Conservation (phyloP, 2,888 invertebrate genomes). For the Drosophila suboccidentalis region DNA sequence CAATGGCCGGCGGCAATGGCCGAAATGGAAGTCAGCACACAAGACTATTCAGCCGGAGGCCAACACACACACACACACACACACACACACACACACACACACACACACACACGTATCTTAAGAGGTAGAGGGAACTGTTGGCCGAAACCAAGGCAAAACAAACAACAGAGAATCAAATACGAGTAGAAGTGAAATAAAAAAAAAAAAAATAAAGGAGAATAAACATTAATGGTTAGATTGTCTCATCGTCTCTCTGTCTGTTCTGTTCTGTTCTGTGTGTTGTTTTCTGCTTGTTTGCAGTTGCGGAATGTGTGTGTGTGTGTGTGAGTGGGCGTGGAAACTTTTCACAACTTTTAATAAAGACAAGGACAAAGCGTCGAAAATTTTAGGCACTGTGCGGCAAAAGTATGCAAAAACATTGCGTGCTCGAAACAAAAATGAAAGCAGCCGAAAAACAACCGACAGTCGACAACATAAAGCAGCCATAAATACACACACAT, state of each 20-base stretch:
- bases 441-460: slow-evolving; percentile 52
- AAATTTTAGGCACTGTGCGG: slow-evolving; percentile 57
- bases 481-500: slow-evolving; percentile 29
- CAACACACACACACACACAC: slow-evolving; percentile 16
- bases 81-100: slow-evolving; percentile 11
- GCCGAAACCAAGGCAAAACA: slow-evolving; percentile 35
- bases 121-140: slow-evolving; percentile 1
- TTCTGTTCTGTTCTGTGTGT: not conserved
- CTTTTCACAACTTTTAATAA: slow-evolving; percentile 73
- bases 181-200: slow-evolving; percentile 11
- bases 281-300: slow-evolving; percentile 17
- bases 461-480: slow-evolving; percentile 41
- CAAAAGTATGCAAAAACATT: slow-evolving; percentile 64
- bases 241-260: slow-evolving; percentile 14
- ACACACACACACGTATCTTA: not conserved
- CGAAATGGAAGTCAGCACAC: slow-evolving; percentile 50
- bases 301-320: slow-evolving; percentile 15
- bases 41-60: slow-evolving; percentile 57
- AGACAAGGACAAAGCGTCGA: slow-evolving; percentile 68
- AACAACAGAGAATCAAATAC: slow-evolving; percentile 41
- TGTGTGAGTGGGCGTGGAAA: slow-evolving; percentile 34
- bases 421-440: slow-evolving; percentile 58
- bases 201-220: slow-evolving; percentile 18
- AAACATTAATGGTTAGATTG: slow-evolving; percentile 56
- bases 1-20: slow-evolving; percentile 41